Conservation (phyloP, 2,113 vertebrate species). For the Brachypteracias leptosomus region DNA sequence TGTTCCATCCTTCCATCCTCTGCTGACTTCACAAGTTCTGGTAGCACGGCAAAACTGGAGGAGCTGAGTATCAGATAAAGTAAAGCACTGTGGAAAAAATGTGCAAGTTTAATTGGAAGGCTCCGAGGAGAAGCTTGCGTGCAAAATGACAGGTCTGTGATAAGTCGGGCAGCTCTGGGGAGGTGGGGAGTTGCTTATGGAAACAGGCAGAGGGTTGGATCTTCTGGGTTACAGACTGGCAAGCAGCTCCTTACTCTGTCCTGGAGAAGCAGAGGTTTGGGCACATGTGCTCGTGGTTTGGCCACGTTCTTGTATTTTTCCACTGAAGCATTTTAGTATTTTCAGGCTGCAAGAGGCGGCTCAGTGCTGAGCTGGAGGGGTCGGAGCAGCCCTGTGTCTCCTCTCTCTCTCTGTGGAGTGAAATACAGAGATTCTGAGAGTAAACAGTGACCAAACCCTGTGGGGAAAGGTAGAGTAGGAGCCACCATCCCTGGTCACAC, state of each 20-base stretch:
- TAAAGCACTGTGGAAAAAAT: slow-evolving; percentile 7
- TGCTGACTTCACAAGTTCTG: slow-evolving; percentile 21
- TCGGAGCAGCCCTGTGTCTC: neutral
- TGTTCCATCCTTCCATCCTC: neutral
- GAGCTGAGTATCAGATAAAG: neutral
- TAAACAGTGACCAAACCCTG: neutral
- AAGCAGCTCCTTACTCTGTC: neutral
- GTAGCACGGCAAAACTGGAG: neutral
- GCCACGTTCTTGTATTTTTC: slow-evolving; percentile 33
- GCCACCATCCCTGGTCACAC: neutral
- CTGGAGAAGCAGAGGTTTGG: slow-evolving; percentile 16
- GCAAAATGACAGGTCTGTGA: neutral
- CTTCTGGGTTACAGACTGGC: neutral
- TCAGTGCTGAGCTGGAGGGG: neutral
- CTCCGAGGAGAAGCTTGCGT: neutral
- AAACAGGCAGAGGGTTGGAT: neutral
- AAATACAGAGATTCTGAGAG: neutral
- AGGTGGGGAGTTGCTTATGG: neutral
- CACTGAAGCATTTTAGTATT: slow-evolving; percentile 16
- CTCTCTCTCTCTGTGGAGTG: neutral
- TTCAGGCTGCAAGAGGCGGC: neutral
- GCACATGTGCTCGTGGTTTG: slow-evolving; percentile 24
- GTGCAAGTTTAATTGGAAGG: neutral
- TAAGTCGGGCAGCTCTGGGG: neutral
- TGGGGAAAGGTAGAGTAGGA: neutral